Conservation (phyloP, 2,113 vertebrate species). For the Octodon degus region DNA sequence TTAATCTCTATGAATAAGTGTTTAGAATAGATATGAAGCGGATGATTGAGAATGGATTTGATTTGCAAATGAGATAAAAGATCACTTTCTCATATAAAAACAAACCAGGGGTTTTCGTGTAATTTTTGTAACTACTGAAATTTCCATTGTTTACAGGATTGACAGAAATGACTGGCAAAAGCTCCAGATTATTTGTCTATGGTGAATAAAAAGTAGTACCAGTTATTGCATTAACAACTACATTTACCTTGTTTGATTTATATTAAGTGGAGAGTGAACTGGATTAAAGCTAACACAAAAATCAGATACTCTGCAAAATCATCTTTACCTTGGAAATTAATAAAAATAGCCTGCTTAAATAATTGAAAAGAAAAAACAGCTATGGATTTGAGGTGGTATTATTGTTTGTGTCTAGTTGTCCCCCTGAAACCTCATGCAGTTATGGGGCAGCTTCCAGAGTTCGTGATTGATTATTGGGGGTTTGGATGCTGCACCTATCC, state of each 20-base stretch:
- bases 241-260: neutral
- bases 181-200: neutral
- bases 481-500: too few relatives aligned
- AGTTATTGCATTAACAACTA: neutral
- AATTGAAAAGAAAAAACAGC: neutral
- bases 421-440: too few relatives aligned
- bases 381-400: neutral
- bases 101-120: neutral
- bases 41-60: neutral
- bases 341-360: fast-evolving
- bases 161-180: neutral
- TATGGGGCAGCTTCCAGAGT: too few relatives aligned
- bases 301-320: neutral
- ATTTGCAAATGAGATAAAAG: neutral
- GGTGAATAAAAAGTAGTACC: neutral
- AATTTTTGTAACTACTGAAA: neutral
- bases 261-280: neutral
- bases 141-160: neutral
- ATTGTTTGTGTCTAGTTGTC: too few relatives aligned
- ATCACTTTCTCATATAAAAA: neutral
- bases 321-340: neutral
- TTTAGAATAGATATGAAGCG: neutral
- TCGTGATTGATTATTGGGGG: too few relatives aligned
- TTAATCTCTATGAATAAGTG: neutral
- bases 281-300: neutral